Percentiles rank a stretch among this genome's conserved stretches.
Evolutionary conservation across 2,797 vertebrate genomes (phyloP).

Genomic region (Melanotaenia trifasciata): DNA sequence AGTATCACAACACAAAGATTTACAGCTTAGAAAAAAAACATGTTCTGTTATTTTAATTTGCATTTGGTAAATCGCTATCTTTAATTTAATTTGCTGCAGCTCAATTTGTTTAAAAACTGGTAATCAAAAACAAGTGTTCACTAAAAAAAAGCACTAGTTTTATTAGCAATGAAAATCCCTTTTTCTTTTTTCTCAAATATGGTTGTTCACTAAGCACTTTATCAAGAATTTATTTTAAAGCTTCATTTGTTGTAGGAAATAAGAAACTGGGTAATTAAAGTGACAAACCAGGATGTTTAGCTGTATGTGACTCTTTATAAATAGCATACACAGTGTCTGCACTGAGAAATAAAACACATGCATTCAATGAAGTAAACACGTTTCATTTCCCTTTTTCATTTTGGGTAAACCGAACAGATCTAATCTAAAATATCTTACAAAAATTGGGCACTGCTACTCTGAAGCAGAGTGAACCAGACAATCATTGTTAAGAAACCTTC

Average conservation of each 20-base stretch:
- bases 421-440: slow-evolving; percentile 54
- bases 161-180: slow-evolving; percentile 5
- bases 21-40: slow-evolving; percentile 4
- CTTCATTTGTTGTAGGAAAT: slow-evolving; percentile 50
- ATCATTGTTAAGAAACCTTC: slow-evolving; percentile 53
- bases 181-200: slow-evolving; percentile 12
- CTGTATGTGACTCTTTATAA: slow-evolving; percentile 36
- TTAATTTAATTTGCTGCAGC: slow-evolving; percentile 15
- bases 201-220: slow-evolving; percentile 46
- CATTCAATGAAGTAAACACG: slow-evolving; percentile 74
- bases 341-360: slow-evolving; percentile 69
- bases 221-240: slow-evolving; percentile 58
- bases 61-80: slow-evolving; percentile 30
- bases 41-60: background rate
- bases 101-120: slow-evolving; percentile 17
- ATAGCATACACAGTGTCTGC: slow-evolving; percentile 66
- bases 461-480: slow-evolving; percentile 55
- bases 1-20: slow-evolving; percentile 7
- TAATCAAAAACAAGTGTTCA: slow-evolving; percentile 25
- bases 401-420: slow-evolving; percentile 58
- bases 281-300: slow-evolving; percentile 30
- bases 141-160: slow-evolving; percentile 32
- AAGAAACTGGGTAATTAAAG: slow-evolving; percentile 8
- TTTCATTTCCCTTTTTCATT: slow-evolving; percentile 52
- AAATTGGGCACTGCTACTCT: slow-evolving; percentile 46